Percentiles rank a stretch among this genome's conserved stretches.
Evolutionary conservation across 2,888 invertebrate species (phyloP).

Genomic region (Chrysomela aeneicollis): DNA sequence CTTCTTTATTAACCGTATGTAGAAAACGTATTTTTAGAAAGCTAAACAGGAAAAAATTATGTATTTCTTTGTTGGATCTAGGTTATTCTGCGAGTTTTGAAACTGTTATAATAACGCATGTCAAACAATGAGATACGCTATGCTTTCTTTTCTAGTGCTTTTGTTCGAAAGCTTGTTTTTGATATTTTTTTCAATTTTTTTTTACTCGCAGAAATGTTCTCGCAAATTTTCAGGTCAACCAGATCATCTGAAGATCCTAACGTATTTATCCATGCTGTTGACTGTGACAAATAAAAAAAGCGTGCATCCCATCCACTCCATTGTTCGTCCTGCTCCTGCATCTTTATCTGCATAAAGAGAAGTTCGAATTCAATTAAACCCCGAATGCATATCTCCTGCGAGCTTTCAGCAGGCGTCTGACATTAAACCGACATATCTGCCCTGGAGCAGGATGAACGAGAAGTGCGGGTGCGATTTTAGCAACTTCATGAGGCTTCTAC

Average conservation of each 20-base stretch:
- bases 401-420: not conserved
- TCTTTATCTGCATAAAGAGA: not conserved
- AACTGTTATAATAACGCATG: no score
- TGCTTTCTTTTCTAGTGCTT: no score
- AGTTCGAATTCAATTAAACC: slow-evolving; percentile 5
- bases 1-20: no score
- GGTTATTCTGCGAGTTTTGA: no score
- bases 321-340: not conserved
- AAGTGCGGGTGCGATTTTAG: not conserved
- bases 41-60: no score
- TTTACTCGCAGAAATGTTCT: no score
- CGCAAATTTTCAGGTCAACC: not conserved
- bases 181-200: no score
- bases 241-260: not conserved
- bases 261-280: not conserved
- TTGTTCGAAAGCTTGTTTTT: no score
- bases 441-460: not conserved
- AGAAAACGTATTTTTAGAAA: no score
- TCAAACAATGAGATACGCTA: no score
- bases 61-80: no score
- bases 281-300: not conserved
- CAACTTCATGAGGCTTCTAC: no score
- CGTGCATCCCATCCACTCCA: not conserved
- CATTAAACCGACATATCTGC: not conserved
- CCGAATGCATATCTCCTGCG: not conserved